Conservation (phyloP, 2,113 vertebrate species). For the Stegostoma tigrinum region DNA sequence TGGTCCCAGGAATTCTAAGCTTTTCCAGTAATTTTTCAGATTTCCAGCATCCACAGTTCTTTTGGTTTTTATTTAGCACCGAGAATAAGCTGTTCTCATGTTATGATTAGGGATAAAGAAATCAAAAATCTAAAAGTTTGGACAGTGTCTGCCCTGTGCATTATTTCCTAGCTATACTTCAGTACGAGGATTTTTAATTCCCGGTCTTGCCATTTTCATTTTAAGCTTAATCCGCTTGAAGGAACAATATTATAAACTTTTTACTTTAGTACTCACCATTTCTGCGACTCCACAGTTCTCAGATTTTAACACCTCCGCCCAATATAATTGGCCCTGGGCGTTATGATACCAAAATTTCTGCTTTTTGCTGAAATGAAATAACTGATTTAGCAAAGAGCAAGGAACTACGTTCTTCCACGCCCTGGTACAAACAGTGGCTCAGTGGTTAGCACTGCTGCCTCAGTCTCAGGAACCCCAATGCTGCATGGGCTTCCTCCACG, state of each 20-base stretch:
- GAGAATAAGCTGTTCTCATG: no score
- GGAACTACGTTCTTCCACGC: background rate
- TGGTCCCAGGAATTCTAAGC: no score
- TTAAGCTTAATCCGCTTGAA: background rate
- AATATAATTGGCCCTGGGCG: background rate
- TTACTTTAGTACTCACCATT: no score
- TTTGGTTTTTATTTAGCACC: no score
- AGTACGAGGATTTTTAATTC: background rate
- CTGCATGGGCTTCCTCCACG: no score
- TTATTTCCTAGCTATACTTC: background rate
- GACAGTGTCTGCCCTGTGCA: background rate
- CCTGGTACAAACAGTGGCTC: background rate
- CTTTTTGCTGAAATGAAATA: background rate
- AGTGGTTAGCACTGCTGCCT: no score
- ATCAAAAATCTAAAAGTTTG: no score
- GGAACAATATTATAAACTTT: no score
- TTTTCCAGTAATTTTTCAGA: no score
- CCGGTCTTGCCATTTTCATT: background rate
- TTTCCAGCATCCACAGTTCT: no score
- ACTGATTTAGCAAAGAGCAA: background rate
- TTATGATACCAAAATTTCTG: background rate
- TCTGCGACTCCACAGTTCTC: background rate
- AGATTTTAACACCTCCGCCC: background rate
- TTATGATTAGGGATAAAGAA: no score
- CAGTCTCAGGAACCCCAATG: no score